These are phyloP conservation scores for Dipus sagitta DNA, from an alignment of 2,797 vertebrate genomes.

Conservation along the genomic window DNA sequence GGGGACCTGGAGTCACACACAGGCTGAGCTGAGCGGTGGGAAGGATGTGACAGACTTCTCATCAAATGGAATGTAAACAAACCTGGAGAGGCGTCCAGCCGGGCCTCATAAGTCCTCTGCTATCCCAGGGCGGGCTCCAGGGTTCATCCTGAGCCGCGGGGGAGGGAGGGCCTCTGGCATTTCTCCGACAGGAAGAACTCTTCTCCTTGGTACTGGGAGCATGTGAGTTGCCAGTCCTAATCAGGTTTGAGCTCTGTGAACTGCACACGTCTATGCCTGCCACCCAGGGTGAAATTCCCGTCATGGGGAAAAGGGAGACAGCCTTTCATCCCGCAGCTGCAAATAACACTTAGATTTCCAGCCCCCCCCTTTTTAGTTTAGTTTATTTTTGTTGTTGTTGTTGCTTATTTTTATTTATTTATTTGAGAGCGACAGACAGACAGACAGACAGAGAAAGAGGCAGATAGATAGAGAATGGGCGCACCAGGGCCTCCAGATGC, in stretches of 20 bases:
- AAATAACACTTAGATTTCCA: neutral
- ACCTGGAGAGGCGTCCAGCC: neutral
- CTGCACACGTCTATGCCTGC: neutral
- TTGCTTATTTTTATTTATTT: too few species aligned
- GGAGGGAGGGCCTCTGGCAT: neutral
- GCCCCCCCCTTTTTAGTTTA: too few species aligned
- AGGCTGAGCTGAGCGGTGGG: neutral
- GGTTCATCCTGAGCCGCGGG: neutral
- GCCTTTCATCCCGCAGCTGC: neutral
- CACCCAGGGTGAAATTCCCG: neutral
- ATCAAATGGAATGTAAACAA: conserved; percentile 66
- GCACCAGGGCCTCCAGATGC: too few species aligned
- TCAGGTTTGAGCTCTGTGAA: neutral
- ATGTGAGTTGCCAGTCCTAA: neutral
- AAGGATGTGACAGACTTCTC: conserved; percentile 17
- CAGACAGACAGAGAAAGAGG: too few species aligned
- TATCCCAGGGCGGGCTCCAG: neutral
- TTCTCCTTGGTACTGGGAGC: neutral
- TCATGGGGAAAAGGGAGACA: accelerated
- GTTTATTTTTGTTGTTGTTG: too few species aligned
- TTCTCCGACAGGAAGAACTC: neutral
- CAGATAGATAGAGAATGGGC: too few species aligned
- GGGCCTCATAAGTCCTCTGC: neutral
- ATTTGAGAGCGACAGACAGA: too few species aligned
- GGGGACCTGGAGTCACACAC: neutral